A percentile compares a stretch with the other conserved stretches of the same genome.
These are phyloP conservation scores for Acrobeloides nanus DNA, from an alignment of 2,888 invertebrate genomes.

Conservation along the genomic window DNA sequence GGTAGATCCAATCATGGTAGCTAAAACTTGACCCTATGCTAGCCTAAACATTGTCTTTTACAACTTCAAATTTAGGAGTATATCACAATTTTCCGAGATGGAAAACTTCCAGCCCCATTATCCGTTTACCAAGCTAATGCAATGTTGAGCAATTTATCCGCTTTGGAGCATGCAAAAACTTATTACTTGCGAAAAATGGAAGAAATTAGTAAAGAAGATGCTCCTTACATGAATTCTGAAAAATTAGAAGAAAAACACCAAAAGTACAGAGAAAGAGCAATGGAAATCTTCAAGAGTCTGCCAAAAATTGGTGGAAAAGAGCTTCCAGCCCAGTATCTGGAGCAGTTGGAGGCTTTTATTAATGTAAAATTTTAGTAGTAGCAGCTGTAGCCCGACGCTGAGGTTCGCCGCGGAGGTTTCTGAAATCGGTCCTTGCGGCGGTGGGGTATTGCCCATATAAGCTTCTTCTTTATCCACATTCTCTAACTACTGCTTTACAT, in stretches of 20 bases:
- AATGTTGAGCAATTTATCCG: constrained; percentile 10
- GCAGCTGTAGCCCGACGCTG: no score
- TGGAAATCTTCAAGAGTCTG: constrained; percentile 6
- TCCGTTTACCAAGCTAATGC: constrained; percentile 10
- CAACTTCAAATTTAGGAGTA: constrained; percentile 4
- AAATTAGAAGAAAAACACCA: constrained; percentile 5
- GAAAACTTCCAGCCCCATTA: constrained; percentile 9
- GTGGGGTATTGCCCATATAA: no score
- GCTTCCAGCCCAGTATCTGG: constrained; percentile 3
- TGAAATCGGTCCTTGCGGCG: no score
- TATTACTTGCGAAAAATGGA: constrained; percentile 7
- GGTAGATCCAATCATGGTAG: no score
- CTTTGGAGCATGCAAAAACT: constrained; percentile 7
- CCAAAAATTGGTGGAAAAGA: constrained; percentile 5
- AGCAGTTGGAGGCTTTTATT: background rate
- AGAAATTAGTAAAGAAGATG: constrained; percentile 6
- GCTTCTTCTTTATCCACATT: no score
- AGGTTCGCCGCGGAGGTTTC: no score
- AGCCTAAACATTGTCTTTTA: no score
- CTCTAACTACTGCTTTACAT: no score
- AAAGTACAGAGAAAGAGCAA: constrained; percentile 9
- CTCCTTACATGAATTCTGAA: constrained; percentile 5
- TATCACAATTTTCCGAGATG: constrained; percentile 6
- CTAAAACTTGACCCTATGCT: no score
- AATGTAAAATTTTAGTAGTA: background rate